Evolutionary conservation across 2,888 invertebrate genomes (phyloP).

Genomic region (Drosophila subquinaria): DNA sequence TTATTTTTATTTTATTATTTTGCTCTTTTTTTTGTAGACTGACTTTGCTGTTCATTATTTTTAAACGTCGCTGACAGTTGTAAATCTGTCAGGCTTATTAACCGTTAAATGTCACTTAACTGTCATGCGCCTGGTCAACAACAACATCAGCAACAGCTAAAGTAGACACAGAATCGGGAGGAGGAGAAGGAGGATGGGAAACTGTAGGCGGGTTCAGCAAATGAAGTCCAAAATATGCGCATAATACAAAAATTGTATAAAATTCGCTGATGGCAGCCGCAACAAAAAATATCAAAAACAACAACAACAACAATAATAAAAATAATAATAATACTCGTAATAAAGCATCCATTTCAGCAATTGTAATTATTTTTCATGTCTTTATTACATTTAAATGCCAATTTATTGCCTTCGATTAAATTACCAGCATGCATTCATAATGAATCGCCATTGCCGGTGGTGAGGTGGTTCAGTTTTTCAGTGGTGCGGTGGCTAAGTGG

Average conservation of each 20-base stretch:
- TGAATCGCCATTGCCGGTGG: conserved; percentile 52
- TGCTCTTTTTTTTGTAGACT: conserved; percentile 27
- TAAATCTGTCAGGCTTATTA: conserved; percentile 82
- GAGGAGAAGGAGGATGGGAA: not conserved
- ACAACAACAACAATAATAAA: conserved; percentile 4
- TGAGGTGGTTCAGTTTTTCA: not conserved
- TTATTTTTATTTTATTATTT: conserved; percentile 23
- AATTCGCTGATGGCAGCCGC: conserved; percentile 40
- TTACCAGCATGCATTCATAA: conserved; percentile 60
- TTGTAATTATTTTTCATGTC: conserved; percentile 77
- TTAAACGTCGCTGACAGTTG: conserved; percentile 78
- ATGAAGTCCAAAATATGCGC: conserved; percentile 72
- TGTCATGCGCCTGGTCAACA: conserved; percentile 70
- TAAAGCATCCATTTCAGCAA: conserved; percentile 58
- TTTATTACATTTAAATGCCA: conserved; percentile 82
- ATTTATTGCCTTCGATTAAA: conserved; percentile 80
- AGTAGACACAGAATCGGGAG: not conserved
- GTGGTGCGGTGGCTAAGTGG: not conserved
- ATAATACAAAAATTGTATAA: conserved; percentile 69
- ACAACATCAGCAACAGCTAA: conserved; percentile 39
- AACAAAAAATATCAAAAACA: conserved; percentile 4
- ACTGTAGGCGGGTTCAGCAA: conserved; percentile 11
- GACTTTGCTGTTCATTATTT: conserved; percentile 75
- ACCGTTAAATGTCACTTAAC: conserved; percentile 82
- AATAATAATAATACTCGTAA: conserved; percentile 52